Base-by-base conservation (phyloP, 2,113 vertebrate genomes). In the Solea senegalensis region DNA sequence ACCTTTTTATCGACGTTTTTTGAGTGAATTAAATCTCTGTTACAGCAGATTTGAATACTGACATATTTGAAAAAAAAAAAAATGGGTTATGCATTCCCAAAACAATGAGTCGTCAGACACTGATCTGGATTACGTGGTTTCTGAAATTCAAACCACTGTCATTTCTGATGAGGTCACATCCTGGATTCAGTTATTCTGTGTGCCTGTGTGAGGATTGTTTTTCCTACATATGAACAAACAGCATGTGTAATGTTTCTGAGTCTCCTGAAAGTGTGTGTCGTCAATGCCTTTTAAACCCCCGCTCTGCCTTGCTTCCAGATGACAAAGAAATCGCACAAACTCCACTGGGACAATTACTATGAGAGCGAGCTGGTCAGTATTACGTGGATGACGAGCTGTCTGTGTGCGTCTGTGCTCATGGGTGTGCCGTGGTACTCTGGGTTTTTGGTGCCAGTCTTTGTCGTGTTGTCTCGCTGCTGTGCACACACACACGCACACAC, bases 361-460 rank as follows among this genome's bases (percentile, higher is more conserved):
- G 96, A 98, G 81, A 95, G 94, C 86, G 96, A 98, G 89, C 96
- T 94, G 95, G 96, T 98, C 94, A 97, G 96, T 98, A 96, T 94
- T 55, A 16, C 12, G 72, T 83, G 65, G 65, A 60, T 69, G 78
- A 76, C 57, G 9, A 65, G 44, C 26, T 72, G 79, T 83, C 21
- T 86, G 79, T 89, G 86, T 84, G 5, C 14, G 64, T 81, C 65
- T 84, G 69, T 87, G 73, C 70, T 73, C 72, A n/a, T 78, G 82
- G 77, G 72, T 82, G 84, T 86, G 83, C 67, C 52, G 43, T 72
- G 66, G 53, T 82, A 0, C 76, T 41, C 57, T 54, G 72, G 78
- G 45, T 49, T 67, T 68, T 65, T 69, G 74, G 72, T 84, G 80
- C 72, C 73, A 48, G 76, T 74, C 67, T 46, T 69, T 73, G 51